Evolutionary conservation across 1,140 invertebrate species (phyloP).

Genomic region (Drosophila sechellia): DNA sequence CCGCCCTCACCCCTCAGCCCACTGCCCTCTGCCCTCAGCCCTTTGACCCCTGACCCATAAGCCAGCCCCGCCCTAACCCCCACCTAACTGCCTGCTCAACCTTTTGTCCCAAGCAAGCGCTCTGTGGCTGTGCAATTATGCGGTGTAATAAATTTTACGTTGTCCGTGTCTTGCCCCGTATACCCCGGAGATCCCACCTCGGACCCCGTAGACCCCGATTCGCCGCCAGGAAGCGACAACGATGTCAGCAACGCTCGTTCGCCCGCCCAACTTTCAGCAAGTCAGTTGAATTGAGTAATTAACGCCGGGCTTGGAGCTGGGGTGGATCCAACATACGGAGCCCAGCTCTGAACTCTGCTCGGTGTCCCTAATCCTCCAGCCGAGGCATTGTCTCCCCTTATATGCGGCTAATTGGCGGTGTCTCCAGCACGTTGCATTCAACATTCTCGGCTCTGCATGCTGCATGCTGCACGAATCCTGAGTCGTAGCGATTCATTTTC

Average conservation of each 20-base stretch:
- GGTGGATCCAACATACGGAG: background rate
- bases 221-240: conserved; percentile 38
- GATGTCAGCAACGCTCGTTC: conserved; percentile 50
- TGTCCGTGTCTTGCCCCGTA: conserved; percentile 59
- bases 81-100: conserved; percentile 4
- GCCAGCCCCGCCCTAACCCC: background rate
- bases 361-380: conserved; percentile 57
- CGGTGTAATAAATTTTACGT: conserved; percentile 81
- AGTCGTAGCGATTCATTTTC: conserved; percentile 32
- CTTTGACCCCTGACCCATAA: background rate
- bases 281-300: conserved; percentile 79
- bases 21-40: background rate
- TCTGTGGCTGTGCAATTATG: conserved; percentile 82
- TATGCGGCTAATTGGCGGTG: conserved; percentile 75
- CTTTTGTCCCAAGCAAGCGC: conserved; percentile 34
- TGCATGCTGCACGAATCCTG: conserved; percentile 18
- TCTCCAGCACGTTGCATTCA: conserved; percentile 52
- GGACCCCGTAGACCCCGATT: background rate
- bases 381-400: conserved; percentile 69
- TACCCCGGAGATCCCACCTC: background rate
- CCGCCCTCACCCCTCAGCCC: too few relatives aligned
- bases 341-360: conserved; percentile 29
- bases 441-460: background rate
- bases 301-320: conserved; percentile 41
- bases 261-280: conserved; percentile 58